phyloP scores from a whole-genome alignment of 2,888 invertebrate genomes.

The Scaeva pyrastri region DNA sequence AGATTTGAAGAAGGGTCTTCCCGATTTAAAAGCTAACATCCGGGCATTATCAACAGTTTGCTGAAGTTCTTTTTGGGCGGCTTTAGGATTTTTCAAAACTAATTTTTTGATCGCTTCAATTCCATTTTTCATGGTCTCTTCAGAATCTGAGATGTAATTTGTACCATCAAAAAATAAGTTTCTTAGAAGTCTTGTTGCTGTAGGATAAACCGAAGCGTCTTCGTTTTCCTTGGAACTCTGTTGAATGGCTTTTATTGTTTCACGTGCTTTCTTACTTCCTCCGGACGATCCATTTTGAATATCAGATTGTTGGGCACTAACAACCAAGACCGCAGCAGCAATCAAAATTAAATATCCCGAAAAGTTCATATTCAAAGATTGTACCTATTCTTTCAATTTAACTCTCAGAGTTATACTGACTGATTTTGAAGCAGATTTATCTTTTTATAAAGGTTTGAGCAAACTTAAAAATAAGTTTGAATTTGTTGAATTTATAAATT shows the following conservation, averaged over 20 bases:
- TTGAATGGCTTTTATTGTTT: not conserved
- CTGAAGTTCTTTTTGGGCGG: not conserved
- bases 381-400: not conserved
- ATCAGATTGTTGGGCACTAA: not conserved
- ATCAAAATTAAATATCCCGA: not conserved
- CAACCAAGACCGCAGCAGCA: not conserved
- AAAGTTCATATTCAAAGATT: not conserved
- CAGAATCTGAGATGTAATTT: accelerated
- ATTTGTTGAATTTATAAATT: too few relatives aligned
- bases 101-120: not conserved
- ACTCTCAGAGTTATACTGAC: not conserved
- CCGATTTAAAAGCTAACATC: not conserved
- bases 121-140: not conserved
- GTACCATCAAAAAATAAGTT: too few relatives aligned
- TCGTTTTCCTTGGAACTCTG: not conserved
- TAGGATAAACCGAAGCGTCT: not conserved
- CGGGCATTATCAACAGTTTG: not conserved
- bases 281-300: too few relatives aligned
- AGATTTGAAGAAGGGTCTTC: not conserved
- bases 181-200: not conserved
- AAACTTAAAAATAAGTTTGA: too few relatives aligned
- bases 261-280: not conserved
- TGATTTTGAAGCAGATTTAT: too few relatives aligned
- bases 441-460: not conserved
- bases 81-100: not conserved